These are phyloP conservation scores for Synodontis membranacea DNA, from an alignment of 2,113 vertebrate genomes.

Conservation along the genomic window DNA sequence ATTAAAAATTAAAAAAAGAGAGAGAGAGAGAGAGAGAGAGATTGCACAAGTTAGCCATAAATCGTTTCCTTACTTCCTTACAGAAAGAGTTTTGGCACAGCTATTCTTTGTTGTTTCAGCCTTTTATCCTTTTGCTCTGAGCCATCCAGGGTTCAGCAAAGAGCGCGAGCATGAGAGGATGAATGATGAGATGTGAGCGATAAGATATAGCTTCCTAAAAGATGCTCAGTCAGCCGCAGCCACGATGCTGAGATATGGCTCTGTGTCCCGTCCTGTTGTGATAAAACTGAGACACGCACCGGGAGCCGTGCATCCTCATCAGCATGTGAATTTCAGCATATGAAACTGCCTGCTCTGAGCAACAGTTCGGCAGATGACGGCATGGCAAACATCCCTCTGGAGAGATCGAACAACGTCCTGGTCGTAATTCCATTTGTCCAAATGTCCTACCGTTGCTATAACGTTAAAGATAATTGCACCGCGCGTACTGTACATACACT, in stretches of 20 bases:
- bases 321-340: conserved; percentile 1
- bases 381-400: not conserved
- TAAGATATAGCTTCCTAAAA: conserved; percentile 4
- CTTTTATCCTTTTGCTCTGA: not conserved
- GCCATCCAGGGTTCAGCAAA: not conserved
- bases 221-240: not conserved
- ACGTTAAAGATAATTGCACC: not conserved
- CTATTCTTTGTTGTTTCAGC: not conserved
- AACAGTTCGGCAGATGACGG: too few relatives aligned
- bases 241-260: not conserved
- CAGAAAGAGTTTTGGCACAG: too few relatives aligned
- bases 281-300: not conserved
- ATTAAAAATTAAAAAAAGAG: too few relatives aligned
- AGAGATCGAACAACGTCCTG: not conserved
- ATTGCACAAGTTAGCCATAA: not conserved
- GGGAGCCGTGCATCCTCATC: not conserved
- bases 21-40: not conserved
- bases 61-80: not conserved
- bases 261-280: not conserved
- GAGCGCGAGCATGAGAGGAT: too few relatives aligned
- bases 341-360: conserved; percentile 2
- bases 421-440: not conserved
- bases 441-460: not conserved
- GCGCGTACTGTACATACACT: too few relatives aligned
- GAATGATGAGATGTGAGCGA: too few relatives aligned